Conservation (phyloP, 2,113 vertebrate species). For the Alligator sinensis region DNA sequence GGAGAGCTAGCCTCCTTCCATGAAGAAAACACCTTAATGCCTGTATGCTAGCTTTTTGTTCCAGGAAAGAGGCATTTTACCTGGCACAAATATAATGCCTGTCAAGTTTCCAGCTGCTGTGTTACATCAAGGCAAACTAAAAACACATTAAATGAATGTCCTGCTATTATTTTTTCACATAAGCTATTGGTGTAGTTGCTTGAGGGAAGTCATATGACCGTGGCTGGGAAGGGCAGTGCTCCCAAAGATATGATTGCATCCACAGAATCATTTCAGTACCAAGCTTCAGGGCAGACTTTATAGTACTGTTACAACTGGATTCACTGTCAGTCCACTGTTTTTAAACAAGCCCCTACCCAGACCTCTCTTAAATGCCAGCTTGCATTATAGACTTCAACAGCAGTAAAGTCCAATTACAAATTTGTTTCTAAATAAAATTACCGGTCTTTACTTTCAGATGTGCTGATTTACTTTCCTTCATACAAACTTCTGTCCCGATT, state of each 20-base stretch:
- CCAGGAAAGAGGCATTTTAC: too few relatives aligned
- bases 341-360: neutral
- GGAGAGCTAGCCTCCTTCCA: too few relatives aligned
- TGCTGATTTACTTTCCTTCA: conserved; percentile 23
- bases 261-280: neutral
- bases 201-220: neutral
- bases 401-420: neutral
- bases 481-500: conserved; percentile 58
- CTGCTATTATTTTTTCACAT: neutral
- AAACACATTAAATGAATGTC: neutral
- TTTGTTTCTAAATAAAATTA: neutral
- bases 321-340: neutral
- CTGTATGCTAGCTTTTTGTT: too few relatives aligned
- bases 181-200: neutral
- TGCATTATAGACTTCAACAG: neutral
- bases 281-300: neutral
- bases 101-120: neutral
- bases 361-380: too few relatives aligned
- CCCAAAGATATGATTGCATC: neutral
- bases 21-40: too few relatives aligned
- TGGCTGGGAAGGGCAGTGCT: neutral
- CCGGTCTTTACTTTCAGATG: conserved; percentile 69
- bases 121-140: neutral
- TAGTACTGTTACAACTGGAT: neutral
- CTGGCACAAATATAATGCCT: too few relatives aligned